phyloP scores from a whole-genome alignment of 2,888 invertebrate species.

The Ormyrus thymus region DNA sequence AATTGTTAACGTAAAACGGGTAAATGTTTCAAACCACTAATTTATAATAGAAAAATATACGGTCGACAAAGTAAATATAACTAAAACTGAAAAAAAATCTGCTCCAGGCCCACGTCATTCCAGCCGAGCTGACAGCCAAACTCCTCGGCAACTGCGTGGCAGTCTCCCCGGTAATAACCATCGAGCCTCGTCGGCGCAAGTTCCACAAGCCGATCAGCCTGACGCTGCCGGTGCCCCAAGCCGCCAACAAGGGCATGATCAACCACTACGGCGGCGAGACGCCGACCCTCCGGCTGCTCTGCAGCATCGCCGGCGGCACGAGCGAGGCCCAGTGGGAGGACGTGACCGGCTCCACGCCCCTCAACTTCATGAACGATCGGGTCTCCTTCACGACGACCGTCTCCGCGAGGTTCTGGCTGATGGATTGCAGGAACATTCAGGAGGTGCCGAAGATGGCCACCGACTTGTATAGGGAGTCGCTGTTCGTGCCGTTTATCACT shows the following conservation, averaged over 20 bases:
- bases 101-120: slow-evolving; percentile 91
- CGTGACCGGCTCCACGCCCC: slow-evolving; percentile 97
- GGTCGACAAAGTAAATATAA: background rate
- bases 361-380: slow-evolving; percentile 96
- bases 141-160: slow-evolving; percentile 96
- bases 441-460: slow-evolving; percentile 98
- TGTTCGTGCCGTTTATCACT: slow-evolving; percentile 94
- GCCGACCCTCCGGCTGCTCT: slow-evolving; percentile 91
- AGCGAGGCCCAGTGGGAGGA: slow-evolving; percentile 99
- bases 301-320: slow-evolving; percentile 97
- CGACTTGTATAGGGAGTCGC: slow-evolving; percentile 91
- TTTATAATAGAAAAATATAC: background rate
- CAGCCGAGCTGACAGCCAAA: slow-evolving; percentile 88
- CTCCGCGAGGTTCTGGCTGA: slow-evolving; percentile 98
- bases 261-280: slow-evolving; percentile 88
- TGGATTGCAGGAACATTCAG: slow-evolving; percentile 96
- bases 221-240: slow-evolving; percentile 86
- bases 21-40: no score
- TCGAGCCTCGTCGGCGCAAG: slow-evolving; percentile 97
- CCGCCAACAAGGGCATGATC: slow-evolving; percentile 85
- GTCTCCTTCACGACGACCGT: slow-evolving; percentile 99
- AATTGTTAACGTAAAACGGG: no score
- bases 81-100: no score
- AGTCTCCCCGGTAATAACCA: slow-evolving; percentile 98
- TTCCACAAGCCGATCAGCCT: slow-evolving; percentile 99